Evolutionary conservation across 2,797 vertebrate genomes (phyloP), one percentile per base, ranked within the genome.

Genomic region (Hippoglossus hippoglossus): DNA sequence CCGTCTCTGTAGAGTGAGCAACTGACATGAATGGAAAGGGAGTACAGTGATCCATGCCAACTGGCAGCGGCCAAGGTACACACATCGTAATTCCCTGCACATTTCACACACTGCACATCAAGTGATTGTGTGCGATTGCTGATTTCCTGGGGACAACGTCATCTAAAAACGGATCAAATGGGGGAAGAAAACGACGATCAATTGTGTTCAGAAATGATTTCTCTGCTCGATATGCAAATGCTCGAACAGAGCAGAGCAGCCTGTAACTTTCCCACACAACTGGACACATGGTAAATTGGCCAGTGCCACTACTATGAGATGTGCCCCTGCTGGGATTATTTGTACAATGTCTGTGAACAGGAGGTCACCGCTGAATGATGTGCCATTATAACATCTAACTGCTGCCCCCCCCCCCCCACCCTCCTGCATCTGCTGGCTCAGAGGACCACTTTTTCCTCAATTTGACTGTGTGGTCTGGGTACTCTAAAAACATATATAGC

Each of bases 201-300:
- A 54, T 28, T 46, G 6, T 68, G 24, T 49, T 62, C 41, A 73
- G 60, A 26, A 47, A 21, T 60, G 47, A 65, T 85, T 76, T 62
- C 65, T 67, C 34, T 16, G 22, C 26, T 67, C 44, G 59, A 21
- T 73, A 71, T 73, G 50, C 19, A 84, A 71, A 74, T 51, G 9
- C 39, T 56, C 6, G 49, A 65, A 65, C 25, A 11, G 55, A 65
- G 53, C 47, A 19, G 64, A 86, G 77, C 57, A 70, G 53, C 56
- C 61, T 58, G 67, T 51, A 72, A 82, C 49, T 77, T 90, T 87
- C 80, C 79, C 81, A 87, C 71, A 86, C 61, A 82, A 46, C 12
- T 60, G 55, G 26, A 67, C 24, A 22, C 44, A 68, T 74, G 77
- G 82, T 68, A 53, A 80, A 81, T 67, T 73, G 52, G 34, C 28